Evolutionary conservation across 2,888 invertebrate genomes (phyloP).

Genomic region (Hanleya hanleyi): DNA sequence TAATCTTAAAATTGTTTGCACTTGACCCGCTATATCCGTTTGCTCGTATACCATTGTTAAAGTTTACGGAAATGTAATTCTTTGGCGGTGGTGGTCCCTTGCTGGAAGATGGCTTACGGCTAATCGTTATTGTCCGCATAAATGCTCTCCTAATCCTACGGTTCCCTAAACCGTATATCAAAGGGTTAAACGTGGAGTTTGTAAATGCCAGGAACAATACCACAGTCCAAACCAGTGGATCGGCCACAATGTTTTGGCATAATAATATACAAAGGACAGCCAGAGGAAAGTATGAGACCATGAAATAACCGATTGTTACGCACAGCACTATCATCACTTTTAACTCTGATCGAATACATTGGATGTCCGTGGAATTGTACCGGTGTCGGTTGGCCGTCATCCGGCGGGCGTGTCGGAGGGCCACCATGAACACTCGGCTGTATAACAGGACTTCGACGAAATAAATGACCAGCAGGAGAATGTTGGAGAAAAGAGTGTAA

Average conservation of each 20-base stretch:
- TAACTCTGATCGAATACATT: not conserved
- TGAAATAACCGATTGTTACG: constrained; percentile 1
- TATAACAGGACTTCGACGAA: not conserved
- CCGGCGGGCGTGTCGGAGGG: not conserved
- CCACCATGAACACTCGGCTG: not conserved
- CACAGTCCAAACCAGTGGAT: not conserved
- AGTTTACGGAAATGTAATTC: no score
- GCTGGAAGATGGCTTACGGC: no score
- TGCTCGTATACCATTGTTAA: no score
- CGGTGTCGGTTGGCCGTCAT: constrained; percentile 1
- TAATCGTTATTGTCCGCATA: not conserved
- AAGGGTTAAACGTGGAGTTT: constrained; percentile 4
- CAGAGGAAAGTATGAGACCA: constrained; percentile 3
- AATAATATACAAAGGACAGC: constrained; percentile 4
- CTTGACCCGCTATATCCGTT: no score
- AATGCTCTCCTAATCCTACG: not conserved
- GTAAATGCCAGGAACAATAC: constrained; percentile 3
- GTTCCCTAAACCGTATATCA: constrained; percentile 12
- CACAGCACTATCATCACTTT: constrained; percentile 1
- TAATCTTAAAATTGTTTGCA: no score
- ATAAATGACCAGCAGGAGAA: not conserved
- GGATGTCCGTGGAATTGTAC: not conserved
- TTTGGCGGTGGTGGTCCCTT: no score
- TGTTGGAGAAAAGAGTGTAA: not conserved
- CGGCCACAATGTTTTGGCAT: not conserved